These are phyloP conservation scores for Choloepus didactylus DNA, from an alignment of 2,797 vertebrate genomes.

Conservation along the genomic window DNA sequence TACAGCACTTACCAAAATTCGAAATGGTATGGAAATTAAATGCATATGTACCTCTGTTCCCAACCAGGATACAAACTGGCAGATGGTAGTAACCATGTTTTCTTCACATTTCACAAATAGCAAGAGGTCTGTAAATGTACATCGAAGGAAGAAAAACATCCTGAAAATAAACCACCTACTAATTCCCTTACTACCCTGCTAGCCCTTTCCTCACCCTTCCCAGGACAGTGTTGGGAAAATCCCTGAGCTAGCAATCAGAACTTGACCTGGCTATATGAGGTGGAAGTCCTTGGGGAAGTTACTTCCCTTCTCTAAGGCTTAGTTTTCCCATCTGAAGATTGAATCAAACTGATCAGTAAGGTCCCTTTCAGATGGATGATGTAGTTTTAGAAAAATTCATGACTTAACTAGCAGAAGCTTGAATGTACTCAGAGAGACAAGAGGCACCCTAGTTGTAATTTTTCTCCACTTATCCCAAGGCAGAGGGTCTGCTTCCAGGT, in stretches of 20 bases:
- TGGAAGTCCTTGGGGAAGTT: not conserved
- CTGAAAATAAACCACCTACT: not conserved
- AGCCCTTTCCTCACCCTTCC: not conserved
- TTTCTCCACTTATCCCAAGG: not conserved
- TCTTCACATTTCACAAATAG: conserved; percentile 23
- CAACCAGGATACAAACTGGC: not conserved
- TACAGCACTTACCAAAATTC: not conserved
- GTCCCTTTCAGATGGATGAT: not conserved
- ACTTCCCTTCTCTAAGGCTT: not conserved
- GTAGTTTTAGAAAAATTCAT: not conserved
- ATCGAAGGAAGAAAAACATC: not conserved
- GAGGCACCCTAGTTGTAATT: not conserved
- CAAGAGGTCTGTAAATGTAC: not conserved
- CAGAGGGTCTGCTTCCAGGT: not conserved
- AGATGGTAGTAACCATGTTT: not conserved
- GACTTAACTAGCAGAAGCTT: not conserved
- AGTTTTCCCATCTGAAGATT: not conserved
- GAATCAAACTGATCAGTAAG: not conserved
- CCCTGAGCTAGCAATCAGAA: not conserved
- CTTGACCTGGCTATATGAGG: not conserved
- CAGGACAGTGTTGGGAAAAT: rapidly evolving
- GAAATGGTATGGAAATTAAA: not conserved
- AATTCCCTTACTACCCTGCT: not conserved
- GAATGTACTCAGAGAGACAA: not conserved
- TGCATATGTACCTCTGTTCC: not conserved